A percentile compares a stretch with the other conserved stretches of the same genome.
Evolutionary conservation across 2,888 invertebrate species (phyloP).

Genomic region (Cotesia congregata): DNA sequence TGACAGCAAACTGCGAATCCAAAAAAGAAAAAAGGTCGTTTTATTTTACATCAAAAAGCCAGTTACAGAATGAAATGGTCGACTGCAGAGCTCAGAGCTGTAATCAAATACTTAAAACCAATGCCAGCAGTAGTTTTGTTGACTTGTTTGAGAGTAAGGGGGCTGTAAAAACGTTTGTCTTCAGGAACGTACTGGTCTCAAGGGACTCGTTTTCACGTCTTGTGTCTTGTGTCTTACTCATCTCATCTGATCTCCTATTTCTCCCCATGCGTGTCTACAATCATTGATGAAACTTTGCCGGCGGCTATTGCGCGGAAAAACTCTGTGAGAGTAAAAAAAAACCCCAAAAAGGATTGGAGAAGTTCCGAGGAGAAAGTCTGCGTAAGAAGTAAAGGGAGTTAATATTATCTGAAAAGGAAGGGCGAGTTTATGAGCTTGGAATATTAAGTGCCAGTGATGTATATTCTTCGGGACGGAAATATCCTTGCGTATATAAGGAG

Average conservation of each 20-base stretch:
- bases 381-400: not conserved
- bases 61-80: conserved; percentile 60
- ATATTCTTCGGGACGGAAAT: conserved; percentile 40
- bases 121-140: conserved; percentile 37
- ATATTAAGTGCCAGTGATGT: conserved; percentile 38
- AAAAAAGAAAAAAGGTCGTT: conserved; percentile 22
- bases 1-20: conserved; percentile 49
- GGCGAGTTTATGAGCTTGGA: conserved; percentile 14
- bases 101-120: conserved; percentile 67
- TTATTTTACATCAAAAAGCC: conserved; percentile 42
- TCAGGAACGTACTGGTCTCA: conserved; percentile 10
- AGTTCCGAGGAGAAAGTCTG: not conserved
- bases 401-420: conserved; percentile 5
- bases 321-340: not conserved
- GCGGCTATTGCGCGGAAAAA: not conserved
- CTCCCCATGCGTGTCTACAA: not conserved
- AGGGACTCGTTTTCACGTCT: conserved; percentile 39
- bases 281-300: not conserved
- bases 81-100: conserved; percentile 57
- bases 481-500: conserved; percentile 33
- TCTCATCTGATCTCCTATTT: not conserved
- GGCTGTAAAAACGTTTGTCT: conserved; percentile 46
- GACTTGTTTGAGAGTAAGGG: conserved; percentile 22
- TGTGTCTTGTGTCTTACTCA: conserved; percentile 2
- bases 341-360: not conserved